Evolutionary conservation across 2,888 invertebrate genomes (phyloP).

Genomic region (Platerodrilus igneus): DNA sequence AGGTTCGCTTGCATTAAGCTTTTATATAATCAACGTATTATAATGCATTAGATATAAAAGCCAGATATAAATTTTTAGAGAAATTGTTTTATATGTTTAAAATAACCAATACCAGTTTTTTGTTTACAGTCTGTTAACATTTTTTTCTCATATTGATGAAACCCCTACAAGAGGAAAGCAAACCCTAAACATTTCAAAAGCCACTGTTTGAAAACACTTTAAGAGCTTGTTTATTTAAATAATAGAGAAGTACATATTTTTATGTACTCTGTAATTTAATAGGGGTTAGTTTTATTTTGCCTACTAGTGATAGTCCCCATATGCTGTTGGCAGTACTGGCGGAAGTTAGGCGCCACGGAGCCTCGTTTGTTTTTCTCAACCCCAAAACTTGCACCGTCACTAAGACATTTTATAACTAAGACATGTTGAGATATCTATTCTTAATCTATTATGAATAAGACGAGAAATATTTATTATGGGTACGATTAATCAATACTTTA

Average conservation of each 20-base stretch:
- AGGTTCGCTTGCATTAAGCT: slow-evolving; percentile 8
- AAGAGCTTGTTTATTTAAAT: slow-evolving; percentile 48
- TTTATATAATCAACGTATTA: background rate
- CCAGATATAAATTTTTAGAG: background rate
- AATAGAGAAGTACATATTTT: slow-evolving; percentile 46
- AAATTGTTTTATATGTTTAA: too few relatives aligned
- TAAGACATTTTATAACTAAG: slow-evolving; percentile 29
- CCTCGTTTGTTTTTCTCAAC: slow-evolving; percentile 44
- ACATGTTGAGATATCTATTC: slow-evolving; percentile 22
- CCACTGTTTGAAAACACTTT: slow-evolving; percentile 44
- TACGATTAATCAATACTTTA: too few relatives aligned
- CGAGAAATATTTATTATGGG: too few relatives aligned
- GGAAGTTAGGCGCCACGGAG: slow-evolving; percentile 46
- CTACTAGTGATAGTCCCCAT: slow-evolving; percentile 39
- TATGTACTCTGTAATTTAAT: slow-evolving; percentile 45
- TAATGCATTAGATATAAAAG: background rate
- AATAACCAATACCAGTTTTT: too few relatives aligned
- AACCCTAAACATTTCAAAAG: slow-evolving; percentile 20
- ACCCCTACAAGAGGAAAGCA: slow-evolving; percentile 17
- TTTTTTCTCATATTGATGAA: too few relatives aligned
- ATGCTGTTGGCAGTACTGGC: slow-evolving; percentile 42
- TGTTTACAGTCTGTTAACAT: too few relatives aligned
- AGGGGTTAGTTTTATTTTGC: slow-evolving; percentile 36
- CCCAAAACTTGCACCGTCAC: slow-evolving; percentile 38
- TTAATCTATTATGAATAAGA: slow-evolving; percentile 23